Conservation (phyloP, 2,888 invertebrate species). For the Cantharis lateralis region DNA sequence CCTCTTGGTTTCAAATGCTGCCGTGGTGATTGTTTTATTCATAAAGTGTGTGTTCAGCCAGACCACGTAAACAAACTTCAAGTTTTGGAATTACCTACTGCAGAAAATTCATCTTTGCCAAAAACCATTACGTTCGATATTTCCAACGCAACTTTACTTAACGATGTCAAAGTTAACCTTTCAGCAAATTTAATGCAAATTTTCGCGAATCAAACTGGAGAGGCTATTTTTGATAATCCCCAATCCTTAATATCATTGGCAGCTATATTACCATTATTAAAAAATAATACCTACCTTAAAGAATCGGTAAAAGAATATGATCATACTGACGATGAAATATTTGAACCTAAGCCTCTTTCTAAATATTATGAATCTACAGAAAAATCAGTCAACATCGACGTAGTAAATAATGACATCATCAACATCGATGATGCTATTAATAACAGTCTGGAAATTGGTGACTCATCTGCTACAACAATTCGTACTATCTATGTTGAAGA, state of each 20-base stretch:
- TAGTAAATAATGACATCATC: neutral
- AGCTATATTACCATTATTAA: neutral
- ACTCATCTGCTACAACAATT: neutral
- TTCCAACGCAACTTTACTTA: neutral
- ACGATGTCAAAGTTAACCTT: neutral
- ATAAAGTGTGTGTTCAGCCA: conserved; percentile 14
- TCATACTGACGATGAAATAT: neutral
- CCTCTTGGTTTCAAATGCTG: conserved; percentile 16
- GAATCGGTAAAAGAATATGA: neutral
- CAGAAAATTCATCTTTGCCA: neutral
- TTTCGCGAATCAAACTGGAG: neutral
- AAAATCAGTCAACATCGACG: neutral
- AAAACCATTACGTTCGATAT: neutral
- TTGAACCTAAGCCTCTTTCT: neutral
- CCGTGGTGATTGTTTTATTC: conserved; percentile 14
- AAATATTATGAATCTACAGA: neutral
- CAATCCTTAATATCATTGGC: neutral
- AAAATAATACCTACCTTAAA: neutral
- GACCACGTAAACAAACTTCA: neutral
- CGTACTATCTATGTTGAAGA: neutral
- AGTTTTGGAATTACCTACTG: neutral
- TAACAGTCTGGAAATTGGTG: neutral
- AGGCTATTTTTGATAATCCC: neutral
- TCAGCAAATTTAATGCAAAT: neutral
- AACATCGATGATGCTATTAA: neutral